Base-by-base conservation (phyloP, 2,888 invertebrate genomes). In the Pristionchus maxplancki region DNA sequence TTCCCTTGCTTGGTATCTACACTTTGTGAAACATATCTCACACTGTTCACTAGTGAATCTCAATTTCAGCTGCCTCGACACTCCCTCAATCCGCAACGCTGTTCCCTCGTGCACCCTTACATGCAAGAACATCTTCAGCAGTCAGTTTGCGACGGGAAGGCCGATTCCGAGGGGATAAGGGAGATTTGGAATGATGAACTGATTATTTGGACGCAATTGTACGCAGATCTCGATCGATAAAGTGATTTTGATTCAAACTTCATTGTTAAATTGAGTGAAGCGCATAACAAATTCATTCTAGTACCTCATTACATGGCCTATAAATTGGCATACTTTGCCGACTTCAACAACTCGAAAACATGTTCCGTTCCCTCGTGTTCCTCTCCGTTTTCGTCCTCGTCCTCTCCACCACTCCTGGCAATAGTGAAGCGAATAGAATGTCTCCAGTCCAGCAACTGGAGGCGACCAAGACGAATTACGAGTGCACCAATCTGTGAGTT, bases 51-150 rank as follows among this genome's bases (percentile, higher is more conserved):
- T n/a, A n/a, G n/a, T n/a, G n/a, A n/a, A n/a, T n/a, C n/a, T 37
- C 37, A 9, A 17, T 78, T 48, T 28, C 40, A 78, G 78, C 1
- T 78, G 78, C 48, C 78, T 78, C n/a, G 78, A 78, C 28, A 78
- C 78, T 11, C 78, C 78, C 1, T 24, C 44, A 15, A 78, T 78
- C 78, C 44, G 78, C 40, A 78, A 78, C 15, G 78, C 78, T 28
- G 78, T 78, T 40, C 44, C 78, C 13, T 28, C n/a, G n/a, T 78
- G 78, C 15, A 78, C 78, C 13, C 78, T 78, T 0, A 78, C 78
- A 4, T 78, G 78, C 78, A 78, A 78, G 78, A 40, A 48, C 40
- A 78, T 78, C 40, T 78, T 78, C 78, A 48, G 44, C 78, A 78
- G n/a, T 17, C 78, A 78, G 48, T 78, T 78, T 15, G 44, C 78